Percentiles rank a stretch among this genome's conserved stretches.
These are phyloP conservation scores for Zootoca vivipara DNA, from an alignment of 2,113 vertebrate genomes.

Conservation along the genomic window DNA sequence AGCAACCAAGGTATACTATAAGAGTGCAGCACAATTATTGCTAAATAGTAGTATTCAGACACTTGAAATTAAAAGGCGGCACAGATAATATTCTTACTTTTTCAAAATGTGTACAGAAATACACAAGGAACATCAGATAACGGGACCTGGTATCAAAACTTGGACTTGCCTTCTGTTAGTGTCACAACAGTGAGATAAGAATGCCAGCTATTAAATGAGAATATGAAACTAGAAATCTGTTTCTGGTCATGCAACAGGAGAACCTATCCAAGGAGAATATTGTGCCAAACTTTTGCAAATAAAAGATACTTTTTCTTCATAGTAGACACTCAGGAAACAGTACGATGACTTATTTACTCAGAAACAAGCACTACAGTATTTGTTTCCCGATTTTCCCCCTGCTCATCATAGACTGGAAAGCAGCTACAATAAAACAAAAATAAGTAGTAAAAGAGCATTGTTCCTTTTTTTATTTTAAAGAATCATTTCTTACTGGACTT, in stretches of 20 bases:
- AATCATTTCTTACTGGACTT: constrained; percentile 15
- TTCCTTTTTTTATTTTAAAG: constrained; percentile 6
- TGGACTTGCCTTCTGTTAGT: not conserved
- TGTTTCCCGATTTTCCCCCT: constrained; percentile 95
- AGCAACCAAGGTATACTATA: not conserved
- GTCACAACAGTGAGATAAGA: not conserved
- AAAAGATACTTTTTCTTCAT: too few species aligned
- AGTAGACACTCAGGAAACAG: not conserved
- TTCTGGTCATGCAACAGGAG: too few species aligned
- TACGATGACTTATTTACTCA: constrained; percentile 66
- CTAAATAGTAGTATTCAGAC: not conserved
- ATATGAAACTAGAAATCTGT: too few species aligned
- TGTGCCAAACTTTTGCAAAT: not conserved
- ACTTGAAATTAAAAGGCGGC: not conserved
- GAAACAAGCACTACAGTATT: constrained; percentile 87
- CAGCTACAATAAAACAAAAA: constrained; percentile 79
- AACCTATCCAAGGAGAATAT: too few species aligned
- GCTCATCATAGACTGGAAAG: constrained; percentile 96
- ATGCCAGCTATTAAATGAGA: too few species aligned
- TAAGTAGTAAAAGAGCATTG: not conserved
- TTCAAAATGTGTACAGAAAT: not conserved
- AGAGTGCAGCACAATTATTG: not conserved
- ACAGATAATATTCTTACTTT: not conserved
- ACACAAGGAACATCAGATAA: not conserved
- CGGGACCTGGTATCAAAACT: not conserved